Base-by-base conservation (phyloP, 2,113 vertebrate genomes). In the Entelurus aequoreus region DNA sequence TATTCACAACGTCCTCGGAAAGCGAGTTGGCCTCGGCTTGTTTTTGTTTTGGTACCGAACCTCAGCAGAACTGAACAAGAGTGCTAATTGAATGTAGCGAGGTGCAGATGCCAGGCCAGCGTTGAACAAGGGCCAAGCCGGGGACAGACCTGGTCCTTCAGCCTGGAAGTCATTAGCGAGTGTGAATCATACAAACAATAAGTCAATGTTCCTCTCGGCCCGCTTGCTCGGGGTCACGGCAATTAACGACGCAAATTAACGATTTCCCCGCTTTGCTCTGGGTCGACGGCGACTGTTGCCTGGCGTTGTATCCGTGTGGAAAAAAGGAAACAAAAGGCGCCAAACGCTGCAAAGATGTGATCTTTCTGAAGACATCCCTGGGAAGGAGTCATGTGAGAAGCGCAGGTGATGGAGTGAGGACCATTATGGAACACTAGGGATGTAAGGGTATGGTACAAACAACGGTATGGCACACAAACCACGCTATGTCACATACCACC, bases 171-270 rank as follows among this genome's bases (percentile, higher is more conserved):
- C 85, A 88, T 89, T 90, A 90, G 87, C 50, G 86, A 83, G 83
- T 85, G 87, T 88, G 87, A 87, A 86, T 88, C 82, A 86, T 84
- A 85, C 82, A 87, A 84, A 90, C 89, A 90, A 88, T 87, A 88
- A 86, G 83, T 84, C 87, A 88, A 89, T 90, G 88, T 88, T 90
- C 88, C 86, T 87, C 81, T 60, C 77, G 75, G 73, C 71, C 82
- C 81, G 86, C 79, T 88, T 81, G 72, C 68, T 83, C 2, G 84
- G 57, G 82, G 87, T 89, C 86, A 85, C 78, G 66, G 83, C 84
- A 89, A 90, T 90, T 90, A 89, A 82, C 78, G 82, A 66, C 52
- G 71, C 77, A 69, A 81, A 78, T 74, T 74, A 86, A 84, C 75
- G 79, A 85, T 19, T 83, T 75, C 76, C 75, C 82, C 78, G 80